Base-by-base conservation (phyloP, 2,888 invertebrate genomes). In the Willowsia nigromaculata region DNA sequence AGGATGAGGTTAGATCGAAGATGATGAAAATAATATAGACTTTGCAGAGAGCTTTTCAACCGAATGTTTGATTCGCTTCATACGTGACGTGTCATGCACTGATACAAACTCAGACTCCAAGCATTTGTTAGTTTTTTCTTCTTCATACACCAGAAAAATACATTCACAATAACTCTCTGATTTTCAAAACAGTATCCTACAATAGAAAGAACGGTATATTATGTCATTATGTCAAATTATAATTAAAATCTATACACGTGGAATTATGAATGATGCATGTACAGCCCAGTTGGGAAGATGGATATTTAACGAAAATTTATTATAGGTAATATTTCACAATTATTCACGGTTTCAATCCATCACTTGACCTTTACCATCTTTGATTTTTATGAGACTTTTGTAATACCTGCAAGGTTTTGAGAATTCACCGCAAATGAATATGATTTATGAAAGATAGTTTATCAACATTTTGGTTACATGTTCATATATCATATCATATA, bases 161-260 rank as follows among this genome's bases (percentile, higher is more conserved):
- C n/a, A n/a, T n/a, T n/a, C n/a, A n/a, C n/a, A n/a, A n/a, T n/a
- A n/a, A n/a, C n/a, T n/a, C n/a, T n/a, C n/a, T n/a, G n/a, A n/a
- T n/a, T n/a, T n/a, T n/a, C n/a, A n/a, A n/a, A n/a, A n/a, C n/a
- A n/a, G n/a, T n/a, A n/a, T n/a, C n/a, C n/a, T n/a, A n/a, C n/a
- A n/a, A n/a, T n/a, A n/a, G n/a, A n/a, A n/a, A n/a, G n/a, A n/a
- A n/a, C n/a, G n/a, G n/a, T n/a, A n/a, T n/a, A n/a, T n/a, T n/a
- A n/a, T n/a, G n/a, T n/a, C n/a, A n/a, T n/a, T n/a, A n/a, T n/a
- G 81, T 81, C 81, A 82, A 82, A 82, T 82, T 82, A 50, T 82
- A 65, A 82, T 82, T 82, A 65, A 82, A 82, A 65, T 30, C 6
- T 9, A 59, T 59, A 25, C 27, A 25, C 25, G 13, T n/a, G 18